These are phyloP conservation scores for Cherax destructor DNA, from an alignment of 1,140 invertebrate species.

Conservation along the genomic window DNA sequence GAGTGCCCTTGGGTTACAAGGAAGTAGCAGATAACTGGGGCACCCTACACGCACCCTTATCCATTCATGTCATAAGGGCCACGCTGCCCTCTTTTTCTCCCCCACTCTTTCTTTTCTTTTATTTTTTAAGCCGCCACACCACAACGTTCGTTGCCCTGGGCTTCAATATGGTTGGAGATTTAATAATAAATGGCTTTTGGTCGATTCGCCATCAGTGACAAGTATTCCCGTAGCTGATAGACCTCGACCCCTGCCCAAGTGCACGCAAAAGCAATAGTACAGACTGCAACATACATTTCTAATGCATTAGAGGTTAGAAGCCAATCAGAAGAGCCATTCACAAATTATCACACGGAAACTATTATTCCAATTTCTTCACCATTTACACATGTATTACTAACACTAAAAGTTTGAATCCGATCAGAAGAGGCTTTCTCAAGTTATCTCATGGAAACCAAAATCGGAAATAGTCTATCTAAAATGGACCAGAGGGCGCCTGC, in stretches of 20 bases:
- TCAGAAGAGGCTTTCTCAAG: too few species aligned
- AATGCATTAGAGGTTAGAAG: background rate
- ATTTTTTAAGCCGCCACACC: background rate
- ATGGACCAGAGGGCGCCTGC: too few species aligned
- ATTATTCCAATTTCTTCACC: too few species aligned
- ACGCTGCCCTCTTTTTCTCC: background rate
- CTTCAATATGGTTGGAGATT: background rate
- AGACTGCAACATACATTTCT: background rate
- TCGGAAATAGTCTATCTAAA: too few species aligned
- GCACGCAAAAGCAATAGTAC: background rate
- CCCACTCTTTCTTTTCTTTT: background rate
- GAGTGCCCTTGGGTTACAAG: constrained; percentile 46
- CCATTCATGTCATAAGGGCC: background rate
- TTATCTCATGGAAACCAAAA: too few species aligned
- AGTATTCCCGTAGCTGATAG: too few species aligned
- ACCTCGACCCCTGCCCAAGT: too few species aligned
- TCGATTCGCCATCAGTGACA: too few species aligned
- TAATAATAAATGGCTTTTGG: background rate
- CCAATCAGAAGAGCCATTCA: too few species aligned
- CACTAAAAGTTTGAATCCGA: too few species aligned
- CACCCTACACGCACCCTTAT: background rate
- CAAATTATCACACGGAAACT: too few species aligned
- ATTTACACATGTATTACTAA: background rate
- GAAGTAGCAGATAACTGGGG: constrained; percentile 2
- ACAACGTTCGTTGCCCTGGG: background rate